Percentiles rank a stretch among this genome's conserved stretches.
Conservation (phyloP, 2,888 invertebrate genomes). For the Sphaerophoria taeniata region DNA sequence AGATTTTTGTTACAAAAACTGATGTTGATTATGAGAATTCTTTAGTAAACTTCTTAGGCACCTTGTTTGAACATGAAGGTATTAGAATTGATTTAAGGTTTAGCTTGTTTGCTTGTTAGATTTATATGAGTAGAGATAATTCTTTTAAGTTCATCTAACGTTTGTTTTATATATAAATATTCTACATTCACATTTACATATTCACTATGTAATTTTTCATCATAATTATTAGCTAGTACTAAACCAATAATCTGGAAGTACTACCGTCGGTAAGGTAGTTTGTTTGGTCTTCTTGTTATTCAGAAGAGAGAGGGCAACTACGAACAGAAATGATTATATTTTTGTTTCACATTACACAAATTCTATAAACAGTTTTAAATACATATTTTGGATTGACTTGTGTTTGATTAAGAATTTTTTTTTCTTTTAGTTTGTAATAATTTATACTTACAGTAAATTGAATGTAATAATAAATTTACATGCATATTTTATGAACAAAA, state of each 20-base stretch:
- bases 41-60: slow-evolving; percentile 53
- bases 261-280: not conserved
- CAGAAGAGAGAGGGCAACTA: not conserved
- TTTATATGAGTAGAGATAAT: slow-evolving; percentile 15
- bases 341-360: slow-evolving; percentile 24
- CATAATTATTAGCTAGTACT: not conserved
- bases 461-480: slow-evolving; percentile 57
- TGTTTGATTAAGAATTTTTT: slow-evolving; percentile 66
- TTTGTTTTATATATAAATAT: slow-evolving; percentile 35
- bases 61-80: slow-evolving; percentile 28
- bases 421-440: slow-evolving; percentile 64
- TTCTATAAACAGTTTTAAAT: slow-evolving; percentile 41
- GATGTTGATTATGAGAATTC: slow-evolving; percentile 50
- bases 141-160: slow-evolving; percentile 32
- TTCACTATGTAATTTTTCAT: not conserved
- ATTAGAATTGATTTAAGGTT: slow-evolving; percentile 25
- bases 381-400: slow-evolving; percentile 65
- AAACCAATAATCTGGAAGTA: too few relatives aligned
- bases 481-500: not conserved
- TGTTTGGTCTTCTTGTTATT: not conserved
- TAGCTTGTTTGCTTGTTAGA: slow-evolving; percentile 41
- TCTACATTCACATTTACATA: slow-evolving; percentile 29
- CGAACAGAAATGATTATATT: not conserved
- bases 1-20: slow-evolving; percentile 45
- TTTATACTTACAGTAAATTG: slow-evolving; percentile 39